Conservation (phyloP, 2,888 invertebrate genomes). For the Seladonia tumulorum region DNA sequence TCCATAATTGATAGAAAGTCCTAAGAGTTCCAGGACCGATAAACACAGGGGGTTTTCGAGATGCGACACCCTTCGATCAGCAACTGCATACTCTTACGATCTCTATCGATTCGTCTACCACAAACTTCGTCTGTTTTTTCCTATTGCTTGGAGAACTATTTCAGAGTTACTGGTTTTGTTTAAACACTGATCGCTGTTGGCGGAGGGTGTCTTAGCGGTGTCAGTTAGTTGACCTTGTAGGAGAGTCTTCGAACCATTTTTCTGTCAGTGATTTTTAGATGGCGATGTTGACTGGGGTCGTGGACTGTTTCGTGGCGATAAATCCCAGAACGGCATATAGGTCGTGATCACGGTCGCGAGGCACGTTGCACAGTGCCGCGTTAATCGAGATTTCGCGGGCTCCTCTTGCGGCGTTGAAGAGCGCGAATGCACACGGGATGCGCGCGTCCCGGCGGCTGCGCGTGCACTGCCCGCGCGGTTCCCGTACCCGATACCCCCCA, state of each 20-base stretch:
- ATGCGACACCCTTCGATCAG: background rate
- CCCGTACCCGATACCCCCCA: slow-evolving; percentile 50
- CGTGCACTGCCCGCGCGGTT: slow-evolving; percentile 78
- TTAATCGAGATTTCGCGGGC: slow-evolving; percentile 77
- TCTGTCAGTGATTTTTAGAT: background rate
- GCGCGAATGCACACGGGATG: slow-evolving; percentile 74
- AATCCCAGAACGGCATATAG: slow-evolving; percentile 22
- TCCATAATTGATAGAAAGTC: background rate
- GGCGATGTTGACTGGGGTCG: background rate
- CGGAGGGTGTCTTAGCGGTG: background rate
- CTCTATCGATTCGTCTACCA: background rate
- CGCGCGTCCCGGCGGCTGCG: slow-evolving; percentile 82
- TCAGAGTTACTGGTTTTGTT: background rate
- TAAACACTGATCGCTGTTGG: background rate
- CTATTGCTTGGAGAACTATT: background rate
- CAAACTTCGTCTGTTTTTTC: background rate
- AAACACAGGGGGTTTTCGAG: background rate
- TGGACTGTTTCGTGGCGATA: background rate
- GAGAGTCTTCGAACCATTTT: slow-evolving; percentile 10
- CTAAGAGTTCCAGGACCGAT: background rate
- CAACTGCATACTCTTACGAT: slow-evolving; percentile 15
- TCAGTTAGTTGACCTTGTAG: background rate
- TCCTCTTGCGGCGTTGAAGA: slow-evolving; percentile 63
- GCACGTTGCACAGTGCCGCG: slow-evolving; percentile 78
- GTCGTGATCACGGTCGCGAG: slow-evolving; percentile 72